Evolutionary conservation across 2,113 vertebrate species (phyloP).

Genomic region (Megatriorchis doriae): DNA sequence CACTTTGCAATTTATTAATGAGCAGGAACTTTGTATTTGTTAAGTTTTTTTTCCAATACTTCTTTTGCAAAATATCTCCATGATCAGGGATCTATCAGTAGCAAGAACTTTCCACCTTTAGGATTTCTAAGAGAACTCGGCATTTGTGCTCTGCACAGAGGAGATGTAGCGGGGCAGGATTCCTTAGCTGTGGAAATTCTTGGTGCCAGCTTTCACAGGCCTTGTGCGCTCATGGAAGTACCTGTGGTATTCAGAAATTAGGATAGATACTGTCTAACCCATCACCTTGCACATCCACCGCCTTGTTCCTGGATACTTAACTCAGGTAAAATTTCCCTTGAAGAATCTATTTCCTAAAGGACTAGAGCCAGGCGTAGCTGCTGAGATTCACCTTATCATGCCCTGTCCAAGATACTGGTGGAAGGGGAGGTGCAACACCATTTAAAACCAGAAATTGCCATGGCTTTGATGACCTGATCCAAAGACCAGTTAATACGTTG

Average conservation of each 20-base stretch:
- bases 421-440: not conserved
- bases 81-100: not conserved
- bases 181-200: not conserved
- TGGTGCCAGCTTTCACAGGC: not conserved
- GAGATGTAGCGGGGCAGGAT: not conserved
- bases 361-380: not conserved
- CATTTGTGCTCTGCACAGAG: not conserved
- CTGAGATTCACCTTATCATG: not conserved
- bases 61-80: not conserved
- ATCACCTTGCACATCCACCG: not conserved
- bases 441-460: not conserved
- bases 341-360: not conserved
- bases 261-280: not conserved
- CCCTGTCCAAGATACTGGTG: not conserved
- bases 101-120: not conserved
- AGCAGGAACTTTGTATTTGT: not conserved
- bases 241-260: not conserved
- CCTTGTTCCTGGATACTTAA: not conserved
- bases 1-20: not conserved
- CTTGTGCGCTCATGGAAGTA: not conserved
- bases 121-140: not conserved
- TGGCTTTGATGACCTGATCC: not conserved
- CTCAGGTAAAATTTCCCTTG: not conserved
- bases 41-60: not conserved
- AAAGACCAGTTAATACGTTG: not conserved